A percentile compares a stretch with the other conserved stretches of the same genome.
These are phyloP conservation scores for Enteromius unitaeniatus DNA, from an alignment of 2,797 vertebrate genomes.

Conservation along the genomic window DNA sequence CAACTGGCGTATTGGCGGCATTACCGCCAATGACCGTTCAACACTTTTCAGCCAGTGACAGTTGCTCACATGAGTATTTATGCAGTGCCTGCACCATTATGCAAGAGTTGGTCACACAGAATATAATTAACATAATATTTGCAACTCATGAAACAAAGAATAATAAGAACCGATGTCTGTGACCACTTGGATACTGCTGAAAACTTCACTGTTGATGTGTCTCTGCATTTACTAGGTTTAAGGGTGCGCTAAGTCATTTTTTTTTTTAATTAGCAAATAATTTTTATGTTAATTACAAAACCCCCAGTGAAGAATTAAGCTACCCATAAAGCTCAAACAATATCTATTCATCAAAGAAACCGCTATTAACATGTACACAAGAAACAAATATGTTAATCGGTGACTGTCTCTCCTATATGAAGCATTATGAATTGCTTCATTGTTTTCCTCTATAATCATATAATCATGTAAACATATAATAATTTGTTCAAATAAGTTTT, in stretches of 20 bases:
- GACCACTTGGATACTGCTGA: slow-evolving; percentile 6
- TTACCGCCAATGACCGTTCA: slow-evolving; percentile 4
- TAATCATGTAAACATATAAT: not conserved
- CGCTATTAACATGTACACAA: not conserved
- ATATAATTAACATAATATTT: slow-evolving; percentile 48
- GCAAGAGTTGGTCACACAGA: slow-evolving; percentile 43
- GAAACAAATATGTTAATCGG: not conserved
- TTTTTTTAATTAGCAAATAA: not conserved
- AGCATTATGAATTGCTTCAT: slow-evolving; percentile 2
- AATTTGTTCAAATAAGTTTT: not conserved
- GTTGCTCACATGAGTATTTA: slow-evolving; percentile 50
- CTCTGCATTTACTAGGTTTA: not conserved
- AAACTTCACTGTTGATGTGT: not conserved
- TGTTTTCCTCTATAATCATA: not conserved
- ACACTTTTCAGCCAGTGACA: slow-evolving; percentile 39
- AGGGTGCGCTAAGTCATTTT: slow-evolving; percentile 11
- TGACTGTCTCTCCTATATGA: not conserved
- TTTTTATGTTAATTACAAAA: not conserved
- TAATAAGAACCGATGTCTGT: slow-evolving; percentile 25
- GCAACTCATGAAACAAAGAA: slow-evolving; percentile 36
- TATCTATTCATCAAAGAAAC: not conserved
- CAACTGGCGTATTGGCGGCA: slow-evolving; percentile 19
- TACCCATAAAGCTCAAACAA: not conserved
- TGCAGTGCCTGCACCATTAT: slow-evolving; percentile 45
- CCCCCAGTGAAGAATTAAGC: not conserved